Base-by-base conservation (phyloP, 2,888 invertebrate genomes). In the Nebria salina region DNA sequence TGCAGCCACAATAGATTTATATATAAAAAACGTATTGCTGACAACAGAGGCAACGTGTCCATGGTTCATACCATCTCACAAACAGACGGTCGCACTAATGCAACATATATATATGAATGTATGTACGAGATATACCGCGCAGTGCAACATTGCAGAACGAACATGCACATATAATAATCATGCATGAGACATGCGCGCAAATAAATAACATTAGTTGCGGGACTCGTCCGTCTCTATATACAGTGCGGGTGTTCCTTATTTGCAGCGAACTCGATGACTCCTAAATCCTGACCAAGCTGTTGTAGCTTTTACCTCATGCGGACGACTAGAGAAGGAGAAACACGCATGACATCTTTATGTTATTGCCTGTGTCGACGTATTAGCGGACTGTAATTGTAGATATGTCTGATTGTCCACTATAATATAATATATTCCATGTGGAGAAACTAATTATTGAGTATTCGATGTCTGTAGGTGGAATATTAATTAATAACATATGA, bases 151-250 rank as follows among this genome's bases (percentile, higher is more conserved):
- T 15, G 70, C 70, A 20, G 70, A 70, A 70, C 70, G 70, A 34
- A 70, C 70, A 70, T 70, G 70, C 70, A 70, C 70, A 20, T 70
- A 70, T 70, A 70, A 70, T 70, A 70, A 70, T 70, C 70, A 70
- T 70, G 70, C 70, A 70, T 70, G 70, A 25, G 70, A 70, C 70
- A 70, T 70, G 70, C 70, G 70, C 70, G 34, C 70, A 34, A 70
- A 70, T 70, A 70, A 70, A 70, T 70, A 70, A 70, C 70, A 25
- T 70, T 54, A 8, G 54, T 54, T 54, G 54, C 54, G 70, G 34
- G 70, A 70, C 6, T 70, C 34, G 70, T 25, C 70, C 70, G 70
- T 15, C 70, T 20, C 11, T 54, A 8, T 54, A 54, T 70, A 20
- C 20, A 70, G 70, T 70, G 70, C 70, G 70, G 70, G 70, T 70